Percentiles rank a stretch among this genome's conserved stretches.
Conservation (phyloP, 2,888 invertebrate genomes). For the Lapara coniferarum region DNA sequence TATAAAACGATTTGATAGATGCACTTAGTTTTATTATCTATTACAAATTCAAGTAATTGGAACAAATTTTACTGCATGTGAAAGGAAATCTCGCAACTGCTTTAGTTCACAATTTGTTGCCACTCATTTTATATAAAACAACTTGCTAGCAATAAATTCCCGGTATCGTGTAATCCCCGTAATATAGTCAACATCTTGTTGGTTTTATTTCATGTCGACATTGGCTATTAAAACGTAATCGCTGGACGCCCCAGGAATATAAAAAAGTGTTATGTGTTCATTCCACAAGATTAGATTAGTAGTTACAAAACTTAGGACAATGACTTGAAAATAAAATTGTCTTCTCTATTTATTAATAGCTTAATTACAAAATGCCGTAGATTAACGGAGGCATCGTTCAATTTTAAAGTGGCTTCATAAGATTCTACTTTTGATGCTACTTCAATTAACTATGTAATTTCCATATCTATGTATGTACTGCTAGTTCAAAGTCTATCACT, state of each 20-base stretch:
- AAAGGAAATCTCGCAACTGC: conserved; percentile 19
- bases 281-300: not conserved
- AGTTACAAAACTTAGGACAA: not conserved
- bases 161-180: not conserved
- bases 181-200: not conserved
- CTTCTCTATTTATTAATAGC: no score
- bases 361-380: no score
- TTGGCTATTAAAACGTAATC: not conserved
- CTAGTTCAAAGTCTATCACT: no score
- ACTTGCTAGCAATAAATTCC: not conserved
- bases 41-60: conserved; percentile 6
- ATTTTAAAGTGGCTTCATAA: no score
- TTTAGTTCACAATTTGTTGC: not conserved
- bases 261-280: not conserved
- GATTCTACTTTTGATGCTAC: no score
- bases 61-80: conserved; percentile 19
- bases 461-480: no score
- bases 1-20: conserved; percentile 6
- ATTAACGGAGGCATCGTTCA: no score
- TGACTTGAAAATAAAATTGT: no score
- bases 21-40: conserved; percentile 1
- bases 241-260: not conserved
- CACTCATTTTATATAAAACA: conserved; percentile 3
- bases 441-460: no score
- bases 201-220: not conserved